phyloP scores from a whole-genome alignment of 2,797 vertebrate genomes.

The Melanotaenia pygmaea region DNA sequence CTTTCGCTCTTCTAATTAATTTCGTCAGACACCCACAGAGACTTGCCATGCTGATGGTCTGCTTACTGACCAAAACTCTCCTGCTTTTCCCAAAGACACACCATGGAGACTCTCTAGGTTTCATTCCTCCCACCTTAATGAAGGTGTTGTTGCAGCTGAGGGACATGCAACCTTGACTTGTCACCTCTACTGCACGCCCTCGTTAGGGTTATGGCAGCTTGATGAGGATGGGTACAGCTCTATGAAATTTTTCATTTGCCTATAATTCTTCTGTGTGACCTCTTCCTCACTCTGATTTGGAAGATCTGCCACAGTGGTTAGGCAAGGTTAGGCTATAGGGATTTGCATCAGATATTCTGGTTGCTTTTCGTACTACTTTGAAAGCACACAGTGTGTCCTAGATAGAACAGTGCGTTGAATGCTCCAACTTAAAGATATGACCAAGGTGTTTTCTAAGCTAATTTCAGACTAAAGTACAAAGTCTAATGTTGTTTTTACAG shows the following conservation, averaged over 20 bases:
- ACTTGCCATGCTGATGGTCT: conserved; percentile 36
- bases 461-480: conserved; percentile 16
- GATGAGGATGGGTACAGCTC: conserved; percentile 39
- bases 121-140: conserved; percentile 56
- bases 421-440: conserved; percentile 17
- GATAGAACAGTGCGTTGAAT: conserved; percentile 22
- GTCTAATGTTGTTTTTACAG: conserved; percentile 5
- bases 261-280: conserved; percentile 47
- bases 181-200: conserved; percentile 20
- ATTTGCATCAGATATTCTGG: conserved; percentile 37
- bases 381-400: conserved; percentile 43
- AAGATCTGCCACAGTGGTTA: conserved; percentile 51
- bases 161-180: conserved; percentile 43
- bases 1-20: conserved; percentile 79
- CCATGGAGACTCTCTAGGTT: conserved; percentile 37
- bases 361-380: conserved; percentile 48
- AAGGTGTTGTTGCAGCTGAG: conserved; percentile 60
- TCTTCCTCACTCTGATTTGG: conserved; percentile 37
- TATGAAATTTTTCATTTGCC: conserved; percentile 48
- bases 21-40: conserved; percentile 73
- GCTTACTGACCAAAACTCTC: conserved; percentile 54
- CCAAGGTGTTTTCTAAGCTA: conserved; percentile 5
- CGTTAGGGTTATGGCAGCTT: conserved; percentile 25
- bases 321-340: conserved; percentile 42
- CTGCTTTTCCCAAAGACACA: conserved; percentile 23